Percentiles rank a stretch among this genome's conserved stretches.
These are phyloP conservation scores for Chaenodraco wilsoni DNA, from an alignment of 2,797 vertebrate species.

Conservation along the genomic window DNA sequence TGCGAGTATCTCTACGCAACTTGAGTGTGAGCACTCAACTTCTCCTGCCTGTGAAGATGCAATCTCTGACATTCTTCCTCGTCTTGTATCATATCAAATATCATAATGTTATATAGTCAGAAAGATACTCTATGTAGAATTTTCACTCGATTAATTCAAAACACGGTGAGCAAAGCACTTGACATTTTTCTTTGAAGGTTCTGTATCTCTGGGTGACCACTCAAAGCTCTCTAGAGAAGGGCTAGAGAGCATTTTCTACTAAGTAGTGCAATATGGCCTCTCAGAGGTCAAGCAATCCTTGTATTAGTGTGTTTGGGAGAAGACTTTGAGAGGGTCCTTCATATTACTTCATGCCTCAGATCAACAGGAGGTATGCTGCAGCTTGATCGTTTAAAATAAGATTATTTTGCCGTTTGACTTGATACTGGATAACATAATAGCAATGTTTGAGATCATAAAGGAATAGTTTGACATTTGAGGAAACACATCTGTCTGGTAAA, in stretches of 20 bases:
- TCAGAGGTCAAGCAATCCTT: conserved; percentile 31
- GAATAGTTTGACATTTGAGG: conserved; percentile 6
- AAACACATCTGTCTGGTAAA: not conserved
- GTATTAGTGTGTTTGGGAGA: conserved; percentile 26
- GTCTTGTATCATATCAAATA: not conserved
- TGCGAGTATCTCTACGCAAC: conserved; percentile 24
- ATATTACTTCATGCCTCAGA: conserved; percentile 40
- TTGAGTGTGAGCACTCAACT: conserved; percentile 1
- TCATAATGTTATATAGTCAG: conserved; percentile 3
- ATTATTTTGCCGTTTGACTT: not conserved
- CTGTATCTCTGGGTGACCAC: conserved; percentile 33
- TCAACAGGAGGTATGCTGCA: conserved; percentile 33
- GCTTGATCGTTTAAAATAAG: conserved; percentile 21
- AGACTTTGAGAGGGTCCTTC: conserved; percentile 43
- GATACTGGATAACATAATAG: not conserved
- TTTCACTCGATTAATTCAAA: conserved; percentile 8
- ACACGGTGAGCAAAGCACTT: not conserved
- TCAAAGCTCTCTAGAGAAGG: conserved; percentile 32
- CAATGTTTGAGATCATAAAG: not conserved
- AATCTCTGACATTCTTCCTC: not conserved
- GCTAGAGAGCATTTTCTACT: conserved; percentile 39
- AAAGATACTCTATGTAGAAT: not conserved
- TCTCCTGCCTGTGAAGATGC: conserved; percentile 18
- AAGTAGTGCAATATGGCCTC: conserved; percentile 25
- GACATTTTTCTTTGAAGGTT: conserved; percentile 11